Base-by-base conservation (phyloP, 1,140 invertebrate species). In the Anadara kagoshimensis region DNA sequence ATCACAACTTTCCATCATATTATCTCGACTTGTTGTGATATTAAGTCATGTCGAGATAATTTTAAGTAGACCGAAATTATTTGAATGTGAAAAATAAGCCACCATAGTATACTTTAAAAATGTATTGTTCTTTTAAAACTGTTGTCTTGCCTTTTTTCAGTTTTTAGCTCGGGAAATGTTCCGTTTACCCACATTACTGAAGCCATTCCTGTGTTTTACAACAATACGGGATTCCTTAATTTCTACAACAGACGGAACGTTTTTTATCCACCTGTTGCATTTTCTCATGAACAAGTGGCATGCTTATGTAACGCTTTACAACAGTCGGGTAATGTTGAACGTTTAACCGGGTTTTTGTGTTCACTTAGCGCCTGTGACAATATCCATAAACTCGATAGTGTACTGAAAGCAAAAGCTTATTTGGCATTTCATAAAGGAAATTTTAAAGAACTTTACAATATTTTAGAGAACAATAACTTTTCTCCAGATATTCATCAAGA, bases 281-380 rank as follows among this genome's bases (percentile, higher is more conserved):
- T 89, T 92, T 99, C 97, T 68, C 97, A 98, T 91, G 97, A 99
- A 90, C 97, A 99, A 90, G 97, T 99, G 78, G 97, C 97, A 65
- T 99, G 97, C 89, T 97, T 99, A 51, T 99, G 98, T 90, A 97
- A 99, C 92, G 97, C 99, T 49, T 93, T 99, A 16, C 96, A 98
- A 90, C 97, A 99, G 90, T 95, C 96, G n/a, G 97, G 97, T 44
- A 97, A 98, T 90, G 96, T 98, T 80, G 97, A 99, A 89, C 91
- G 97, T 69, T 92, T 99, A 47, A 96, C 96, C 29, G 91, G 97
- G 81, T 99, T 99, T 90, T 92, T 99, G 45, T 99, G 98, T 98
- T 98, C 97, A 18, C 92, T 99, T 74, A 98, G 98, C 20, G 95
- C 95, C 69, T 98, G 97, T 91, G 96, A 97, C 88, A 94, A 97